Base-by-base conservation (phyloP, 2,113 vertebrate species). In the Neotoma lepida region DNA sequence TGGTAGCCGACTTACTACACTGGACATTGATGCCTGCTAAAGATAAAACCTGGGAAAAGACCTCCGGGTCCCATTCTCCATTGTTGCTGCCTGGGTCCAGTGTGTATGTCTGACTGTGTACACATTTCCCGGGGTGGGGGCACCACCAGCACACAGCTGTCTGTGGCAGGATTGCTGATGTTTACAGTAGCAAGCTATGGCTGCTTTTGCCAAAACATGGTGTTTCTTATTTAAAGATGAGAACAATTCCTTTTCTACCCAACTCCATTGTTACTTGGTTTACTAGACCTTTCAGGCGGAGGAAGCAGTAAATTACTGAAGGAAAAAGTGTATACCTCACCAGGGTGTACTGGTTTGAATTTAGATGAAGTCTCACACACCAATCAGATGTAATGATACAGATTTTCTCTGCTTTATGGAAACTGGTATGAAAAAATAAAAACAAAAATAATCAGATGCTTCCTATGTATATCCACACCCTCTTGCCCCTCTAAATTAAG, bases 1-100 rank as follows among this genome's bases (percentile, higher is more conserved):
- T 97, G 98, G 98, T 96, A 96, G 97, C 97, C 49, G 92, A 98
- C 97, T 98, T 98, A 97, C 97, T 98, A 92, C 97, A 61, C 94
- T 98, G 96, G 97, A 97, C 97, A 95, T 97, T 97, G 98, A 99
- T 99, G 98, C 98, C 98, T 98, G 96, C 88, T 77, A 96, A 97
- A 98, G 98, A 99, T 99, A 99, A 99, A 99, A 99, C 98, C 98
- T 99, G 98, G 98, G 98, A 99, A 99, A 98, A 98, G 97, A 93
- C 97, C 98, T 97, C 84, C 94, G 93, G 97, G 97, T 98, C 98
- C 98, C 96, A 98, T 97, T 98, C 97, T 94, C 98, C 98, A 98
- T 99, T 99, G 98, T 99, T 99, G 98, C 97, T 96, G 97, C 98
- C 97, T 96, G 98, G 96, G 97, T 97, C 98, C 98, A 97, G 92